phyloP scores from a whole-genome alignment of 2,113 vertebrate species.

The Melanostigma gelatinosum region DNA sequence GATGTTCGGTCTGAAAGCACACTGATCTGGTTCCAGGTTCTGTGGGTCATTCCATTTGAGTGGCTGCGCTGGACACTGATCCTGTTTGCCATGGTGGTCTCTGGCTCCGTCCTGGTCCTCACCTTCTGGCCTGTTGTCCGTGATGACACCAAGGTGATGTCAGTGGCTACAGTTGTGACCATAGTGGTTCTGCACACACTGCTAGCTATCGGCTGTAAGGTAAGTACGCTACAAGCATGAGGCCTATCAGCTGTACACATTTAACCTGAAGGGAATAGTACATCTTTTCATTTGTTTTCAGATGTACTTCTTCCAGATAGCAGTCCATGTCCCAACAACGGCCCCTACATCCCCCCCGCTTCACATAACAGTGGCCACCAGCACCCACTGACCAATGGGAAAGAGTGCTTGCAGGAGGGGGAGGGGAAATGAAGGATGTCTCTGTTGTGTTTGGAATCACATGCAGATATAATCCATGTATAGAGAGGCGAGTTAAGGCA shows the following conservation, averaged over 20 bases:
- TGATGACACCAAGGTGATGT: constrained; percentile 81
- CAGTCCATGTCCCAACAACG: neutral
- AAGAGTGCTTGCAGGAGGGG: too few species aligned
- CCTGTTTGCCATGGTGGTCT: constrained; percentile 82
- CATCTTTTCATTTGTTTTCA: constrained; percentile 38
- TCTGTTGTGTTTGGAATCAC: neutral
- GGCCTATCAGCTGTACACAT: neutral
- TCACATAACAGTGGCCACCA: neutral
- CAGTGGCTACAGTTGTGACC: constrained; percentile 70
- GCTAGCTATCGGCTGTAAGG: constrained; percentile 89
- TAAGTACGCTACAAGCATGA: constrained; percentile 26
- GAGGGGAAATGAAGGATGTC: neutral
- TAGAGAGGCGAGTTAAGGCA: neutral
- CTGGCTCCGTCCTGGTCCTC: constrained; percentile 84
- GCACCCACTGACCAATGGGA: constrained; percentile 33
- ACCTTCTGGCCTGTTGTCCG: constrained; percentile 88
- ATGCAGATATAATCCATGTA: neutral
- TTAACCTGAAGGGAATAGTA: neutral
- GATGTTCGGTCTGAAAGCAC: neutral
- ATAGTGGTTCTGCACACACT: constrained; percentile 86
- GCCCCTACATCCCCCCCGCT: neutral
- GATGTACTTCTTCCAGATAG: constrained; percentile 82
- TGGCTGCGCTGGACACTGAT: constrained; percentile 88
- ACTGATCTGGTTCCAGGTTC: constrained; percentile 73
- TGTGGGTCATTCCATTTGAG: constrained; percentile 85